These are phyloP conservation scores for Scaeva pyrastri DNA, from an alignment of 2,888 invertebrate species.

Conservation along the genomic window DNA sequence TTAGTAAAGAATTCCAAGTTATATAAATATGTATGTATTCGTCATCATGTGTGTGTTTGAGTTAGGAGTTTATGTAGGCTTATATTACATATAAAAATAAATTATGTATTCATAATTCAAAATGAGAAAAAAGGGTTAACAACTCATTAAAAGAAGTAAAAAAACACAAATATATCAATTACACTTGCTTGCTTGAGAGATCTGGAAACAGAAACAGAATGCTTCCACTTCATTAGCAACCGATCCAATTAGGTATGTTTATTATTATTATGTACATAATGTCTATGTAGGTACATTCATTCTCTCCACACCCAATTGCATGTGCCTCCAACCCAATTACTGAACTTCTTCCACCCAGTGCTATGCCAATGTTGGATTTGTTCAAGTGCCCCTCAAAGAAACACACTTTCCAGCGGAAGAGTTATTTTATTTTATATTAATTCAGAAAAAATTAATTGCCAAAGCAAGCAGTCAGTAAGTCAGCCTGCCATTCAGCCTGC, in stretches of 20 bases:
- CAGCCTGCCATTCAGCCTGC: background rate
- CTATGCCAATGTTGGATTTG: background rate
- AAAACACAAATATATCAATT: conserved; percentile 51
- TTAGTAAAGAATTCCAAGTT: conserved; percentile 44
- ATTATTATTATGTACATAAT: background rate
- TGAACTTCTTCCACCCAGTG: background rate
- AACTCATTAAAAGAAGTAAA: conserved; percentile 48
- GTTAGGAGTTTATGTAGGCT: too few relatives aligned
- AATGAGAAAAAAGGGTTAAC: conserved; percentile 37
- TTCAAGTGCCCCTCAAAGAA: conserved; percentile 18
- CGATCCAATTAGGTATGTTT: conserved; percentile 43
- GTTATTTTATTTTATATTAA: conserved; percentile 62
- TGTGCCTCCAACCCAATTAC: background rate
- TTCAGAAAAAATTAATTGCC: conserved; percentile 71
- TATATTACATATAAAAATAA: conserved; percentile 28
- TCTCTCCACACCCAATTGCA: conserved; percentile 31
- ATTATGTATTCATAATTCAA: conserved; percentile 4
- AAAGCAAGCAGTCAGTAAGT: conserved; percentile 47
- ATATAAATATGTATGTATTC: background rate
- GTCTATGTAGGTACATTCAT: conserved; percentile 6
- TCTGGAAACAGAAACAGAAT: conserved; percentile 30
- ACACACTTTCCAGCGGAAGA: conserved; percentile 44
- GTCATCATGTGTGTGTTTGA: background rate
- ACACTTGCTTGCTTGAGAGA: conserved; percentile 51
- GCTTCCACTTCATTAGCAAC: conserved; percentile 72